Percentiles rank a stretch among this genome's conserved stretches.
phyloP scores from a whole-genome alignment of 2,888 invertebrate species.

The Melanchra persicariae region DNA sequence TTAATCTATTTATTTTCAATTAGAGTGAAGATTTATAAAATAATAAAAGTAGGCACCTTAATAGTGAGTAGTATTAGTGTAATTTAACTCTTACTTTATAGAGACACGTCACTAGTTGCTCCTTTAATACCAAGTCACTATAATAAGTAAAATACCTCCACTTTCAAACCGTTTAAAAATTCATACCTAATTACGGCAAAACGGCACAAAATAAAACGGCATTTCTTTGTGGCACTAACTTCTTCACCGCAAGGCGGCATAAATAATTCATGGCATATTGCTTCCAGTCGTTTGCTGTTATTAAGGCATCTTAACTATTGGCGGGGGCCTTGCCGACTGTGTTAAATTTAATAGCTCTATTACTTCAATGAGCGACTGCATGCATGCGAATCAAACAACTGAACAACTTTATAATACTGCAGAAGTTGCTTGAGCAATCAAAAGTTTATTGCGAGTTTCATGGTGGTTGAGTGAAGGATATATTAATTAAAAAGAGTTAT shows the following conservation, averaged over 20 bases:
- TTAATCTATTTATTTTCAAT: background rate
- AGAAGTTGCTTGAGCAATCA: slow-evolving; percentile 51
- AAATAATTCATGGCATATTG: slow-evolving; percentile 78
- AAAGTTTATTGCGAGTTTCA: slow-evolving; percentile 45
- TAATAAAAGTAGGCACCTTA: background rate
- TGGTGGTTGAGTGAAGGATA: slow-evolving; percentile 1
- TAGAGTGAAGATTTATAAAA: background rate
- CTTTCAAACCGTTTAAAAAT: slow-evolving; percentile 24
- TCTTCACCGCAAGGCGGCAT: slow-evolving; percentile 44
- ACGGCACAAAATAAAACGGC: slow-evolving; percentile 49
- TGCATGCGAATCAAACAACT: slow-evolving; percentile 74
- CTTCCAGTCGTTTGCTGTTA: slow-evolving; percentile 71
- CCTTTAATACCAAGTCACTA: background rate
- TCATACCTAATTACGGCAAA: slow-evolving; percentile 36
- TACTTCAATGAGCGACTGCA: slow-evolving; percentile 78
- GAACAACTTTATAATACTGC: slow-evolving; percentile 70
- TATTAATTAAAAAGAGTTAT: slow-evolving; percentile 17
- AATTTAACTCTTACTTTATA: background rate
- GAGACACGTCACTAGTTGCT: background rate
- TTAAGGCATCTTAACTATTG: slow-evolving; percentile 77
- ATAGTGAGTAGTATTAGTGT: background rate
- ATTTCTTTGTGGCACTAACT: slow-evolving; percentile 45
- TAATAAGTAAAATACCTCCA: background rate
- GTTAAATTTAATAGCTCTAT: slow-evolving; percentile 84
- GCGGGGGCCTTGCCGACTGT: slow-evolving; percentile 72